Conservation (phyloP, 2,888 invertebrate genomes). For the Nycteola revayana region DNA sequence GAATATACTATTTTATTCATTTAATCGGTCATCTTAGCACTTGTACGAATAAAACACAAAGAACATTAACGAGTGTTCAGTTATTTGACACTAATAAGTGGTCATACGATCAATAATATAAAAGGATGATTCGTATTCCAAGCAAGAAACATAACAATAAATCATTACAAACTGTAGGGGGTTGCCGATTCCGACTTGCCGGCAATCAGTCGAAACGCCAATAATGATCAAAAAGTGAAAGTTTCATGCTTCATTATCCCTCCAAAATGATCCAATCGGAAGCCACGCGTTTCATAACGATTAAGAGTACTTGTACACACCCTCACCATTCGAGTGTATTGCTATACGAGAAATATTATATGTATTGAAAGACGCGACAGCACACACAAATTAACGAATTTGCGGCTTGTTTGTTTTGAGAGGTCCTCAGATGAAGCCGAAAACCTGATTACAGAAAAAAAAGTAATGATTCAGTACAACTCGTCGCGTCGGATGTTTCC, state of each 20-base stretch:
- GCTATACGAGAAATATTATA: neutral
- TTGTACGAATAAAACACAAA: neutral
- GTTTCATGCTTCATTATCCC: slow-evolving; percentile 63
- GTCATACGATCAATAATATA: slow-evolving; percentile 28
- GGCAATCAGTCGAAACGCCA: slow-evolving; percentile 37
- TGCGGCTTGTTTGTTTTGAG: slow-evolving; percentile 70
- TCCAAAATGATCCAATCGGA: slow-evolving; percentile 54
- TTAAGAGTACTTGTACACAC: slow-evolving; percentile 44
- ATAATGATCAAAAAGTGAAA: slow-evolving; percentile 75
- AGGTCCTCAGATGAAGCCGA: slow-evolving; percentile 52
- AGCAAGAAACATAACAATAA: slow-evolving; percentile 21
- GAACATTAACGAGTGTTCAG: slow-evolving; percentile 20
- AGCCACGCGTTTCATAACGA: slow-evolving; percentile 64
- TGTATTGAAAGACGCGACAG: slow-evolving; percentile 22
- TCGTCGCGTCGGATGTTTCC: slow-evolving; percentile 51
- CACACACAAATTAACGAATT: slow-evolving; percentile 37
- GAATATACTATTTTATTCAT: too few relatives aligned
- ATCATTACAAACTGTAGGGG: slow-evolving; percentile 38
- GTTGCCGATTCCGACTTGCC: slow-evolving; percentile 36
- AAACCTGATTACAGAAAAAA: slow-evolving; percentile 72
- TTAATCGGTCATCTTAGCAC: too few relatives aligned
- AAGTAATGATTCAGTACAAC: slow-evolving; percentile 61
- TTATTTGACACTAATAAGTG: slow-evolving; percentile 31
- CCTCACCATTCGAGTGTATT: neutral
- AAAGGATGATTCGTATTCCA: slow-evolving; percentile 26